A percentile compares a stretch with the other conserved stretches of the same genome.
Conservation (phyloP, 2,797 vertebrate genomes). For the Amblyopsis hoosieri region DNA sequence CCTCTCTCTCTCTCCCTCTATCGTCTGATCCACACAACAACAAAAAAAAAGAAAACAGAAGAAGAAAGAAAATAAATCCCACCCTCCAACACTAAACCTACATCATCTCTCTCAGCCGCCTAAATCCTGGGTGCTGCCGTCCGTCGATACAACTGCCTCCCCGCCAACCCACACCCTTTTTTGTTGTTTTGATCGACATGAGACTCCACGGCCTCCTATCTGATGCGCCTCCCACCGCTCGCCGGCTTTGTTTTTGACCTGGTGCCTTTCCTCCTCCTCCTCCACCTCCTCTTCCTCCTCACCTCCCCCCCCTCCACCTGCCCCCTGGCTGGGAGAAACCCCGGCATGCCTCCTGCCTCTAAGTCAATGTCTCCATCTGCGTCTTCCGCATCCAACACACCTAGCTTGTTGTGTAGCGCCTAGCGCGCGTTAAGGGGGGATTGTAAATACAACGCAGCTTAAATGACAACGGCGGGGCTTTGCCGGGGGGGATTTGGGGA, state of each 20-base stretch:
- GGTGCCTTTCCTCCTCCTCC: slow-evolving; percentile 24
- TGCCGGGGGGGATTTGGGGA: slow-evolving; percentile 66
- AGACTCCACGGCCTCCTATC: slow-evolving; percentile 47
- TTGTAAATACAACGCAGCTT: slow-evolving; percentile 74
- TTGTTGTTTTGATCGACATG: slow-evolving; percentile 64
- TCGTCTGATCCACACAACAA: slow-evolving; percentile 2
- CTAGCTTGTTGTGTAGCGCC: slow-evolving; percentile 55
- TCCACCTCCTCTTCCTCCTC: slow-evolving; percentile 43
- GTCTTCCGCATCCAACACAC: slow-evolving; percentile 53
- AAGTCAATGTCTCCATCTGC: slow-evolving; percentile 57
- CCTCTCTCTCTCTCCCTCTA: slow-evolving; percentile 17
- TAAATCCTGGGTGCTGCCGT: slow-evolving; percentile 56
- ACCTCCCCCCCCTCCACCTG: background rate
- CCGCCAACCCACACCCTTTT: slow-evolving; percentile 42
- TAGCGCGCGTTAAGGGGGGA: slow-evolving; percentile 48
- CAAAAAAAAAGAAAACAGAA: slow-evolving; percentile 10
- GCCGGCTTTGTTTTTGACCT: slow-evolving; percentile 25
- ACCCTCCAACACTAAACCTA: slow-evolving; percentile 39
- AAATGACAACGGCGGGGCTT: slow-evolving; percentile 73
- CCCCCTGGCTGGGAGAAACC: slow-evolving; percentile 35
- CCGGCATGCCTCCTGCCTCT: slow-evolving; percentile 54
- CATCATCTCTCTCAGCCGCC: slow-evolving; percentile 53
- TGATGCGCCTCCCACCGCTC: slow-evolving; percentile 44
- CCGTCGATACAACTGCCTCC: slow-evolving; percentile 60
- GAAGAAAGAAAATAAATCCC: slow-evolving; percentile 11